Conservation (phyloP, 1,140 invertebrate genomes). For the Megathymus violae region DNA sequence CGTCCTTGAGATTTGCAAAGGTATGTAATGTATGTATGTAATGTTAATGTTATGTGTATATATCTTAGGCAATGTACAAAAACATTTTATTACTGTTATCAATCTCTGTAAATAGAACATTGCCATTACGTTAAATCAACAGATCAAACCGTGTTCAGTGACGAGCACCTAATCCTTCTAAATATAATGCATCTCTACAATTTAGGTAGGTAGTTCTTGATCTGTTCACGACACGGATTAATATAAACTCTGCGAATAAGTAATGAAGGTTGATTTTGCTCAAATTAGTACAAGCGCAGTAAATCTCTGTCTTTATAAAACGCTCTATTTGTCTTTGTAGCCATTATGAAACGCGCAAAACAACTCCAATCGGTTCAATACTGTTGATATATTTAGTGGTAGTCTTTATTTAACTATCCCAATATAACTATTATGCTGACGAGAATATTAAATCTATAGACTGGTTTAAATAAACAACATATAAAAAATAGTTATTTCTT, state of each 20-base stretch:
- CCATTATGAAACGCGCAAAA: slow-evolving; percentile 29
- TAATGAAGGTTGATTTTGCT: slow-evolving; percentile 7
- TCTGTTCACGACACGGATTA: not conserved
- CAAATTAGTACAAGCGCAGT: slow-evolving; percentile 11
- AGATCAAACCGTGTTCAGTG: slow-evolving; percentile 24
- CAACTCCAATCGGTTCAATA: slow-evolving; percentile 29
- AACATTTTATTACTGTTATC: not conserved
- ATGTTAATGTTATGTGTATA: too few species aligned
- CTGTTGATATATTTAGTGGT: slow-evolving; percentile 30
- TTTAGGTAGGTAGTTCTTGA: slow-evolving; percentile 5
- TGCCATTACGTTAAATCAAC: slow-evolving; percentile 17
- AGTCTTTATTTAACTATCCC: slow-evolving; percentile 15
- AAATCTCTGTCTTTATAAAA: slow-evolving; percentile 33
- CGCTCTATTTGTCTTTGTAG: slow-evolving; percentile 31
- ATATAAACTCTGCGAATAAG: slow-evolving; percentile 6
- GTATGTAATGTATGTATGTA: too few species aligned
- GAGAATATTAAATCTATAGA: too few species aligned
- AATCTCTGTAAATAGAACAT: slow-evolving; percentile 1
- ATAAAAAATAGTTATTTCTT: too few species aligned
- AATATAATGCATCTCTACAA: slow-evolving; percentile 25
- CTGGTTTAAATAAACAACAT: too few species aligned
- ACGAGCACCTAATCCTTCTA: slow-evolving; percentile 24
- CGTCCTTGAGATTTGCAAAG: not conserved
- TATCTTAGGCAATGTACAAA: too few species aligned
- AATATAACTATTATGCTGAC: not conserved